Evolutionary conservation across 2,888 invertebrate genomes (phyloP), one percentile per base, ranked within the genome.

Genomic region (Galerucella pusilla): DNA sequence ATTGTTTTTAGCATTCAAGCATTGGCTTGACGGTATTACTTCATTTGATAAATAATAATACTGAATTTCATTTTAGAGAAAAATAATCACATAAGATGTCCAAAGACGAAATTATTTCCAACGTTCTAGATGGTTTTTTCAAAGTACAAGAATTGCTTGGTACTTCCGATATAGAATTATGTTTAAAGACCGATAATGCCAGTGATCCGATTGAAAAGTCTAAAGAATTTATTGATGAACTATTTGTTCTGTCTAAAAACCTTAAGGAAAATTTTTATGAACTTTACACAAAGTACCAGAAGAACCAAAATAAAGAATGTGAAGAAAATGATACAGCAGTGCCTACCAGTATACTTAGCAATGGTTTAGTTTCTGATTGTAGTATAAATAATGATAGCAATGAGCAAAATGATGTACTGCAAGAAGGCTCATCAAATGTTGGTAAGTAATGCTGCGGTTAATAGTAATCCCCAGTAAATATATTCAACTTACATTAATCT

Each of bases 261-360:
- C 5, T 59, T 16, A 72, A 72, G 12, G 46, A 66, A 45, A 67
- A 11, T 28, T 72, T 66, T 67, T 59, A 72, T 49, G 60, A 66
- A 4, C n/a, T 59, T 11, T 72, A 72, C 52, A 35, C 46, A 5
- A 67, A 66, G 12, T 12, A 61, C 16, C 46, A 61, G 14, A 49
- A 49, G n/a, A n/a, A 28, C 11, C 10, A 35, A 20, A 46, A 7
- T 45, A 42, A 45, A 59, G 60, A 68, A 45, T 46, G 16, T 16
- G 67, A 35, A 35, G 45, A 59, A 28, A 60, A n/a, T 68, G 45
- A 57, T 35, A 57, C n/a, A 14, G 35, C 59, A 59, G 68, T 60
- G 46, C 59, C 59, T 45, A 46, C 60, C 20, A 68, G 20, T 65
- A 20, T 46, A 45, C 11, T 14, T 14, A 61, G 16, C 7, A 65